These are phyloP conservation scores for Carpatolechia fugitivella DNA, from an alignment of 2,888 invertebrate species.

Conservation along the genomic window DNA sequence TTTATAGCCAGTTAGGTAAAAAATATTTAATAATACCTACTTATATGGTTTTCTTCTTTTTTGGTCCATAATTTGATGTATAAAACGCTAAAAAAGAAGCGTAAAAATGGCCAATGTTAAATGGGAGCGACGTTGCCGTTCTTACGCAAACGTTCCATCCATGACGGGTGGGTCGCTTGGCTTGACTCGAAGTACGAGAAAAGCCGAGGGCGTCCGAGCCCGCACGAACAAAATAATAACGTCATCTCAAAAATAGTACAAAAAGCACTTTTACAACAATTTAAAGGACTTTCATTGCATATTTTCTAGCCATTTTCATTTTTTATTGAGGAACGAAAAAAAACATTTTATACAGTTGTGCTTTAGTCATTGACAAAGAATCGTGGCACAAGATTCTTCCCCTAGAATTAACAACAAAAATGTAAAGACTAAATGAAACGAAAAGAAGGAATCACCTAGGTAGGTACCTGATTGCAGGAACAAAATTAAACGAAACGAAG, in stretches of 20 bases:
- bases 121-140: constrained; percentile 67
- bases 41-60: too few species aligned
- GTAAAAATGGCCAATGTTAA: constrained; percentile 10
- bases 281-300: background rate
- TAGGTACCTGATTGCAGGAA: too few species aligned
- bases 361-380: too few species aligned
- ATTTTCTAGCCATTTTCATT: too few species aligned
- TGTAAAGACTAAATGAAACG: too few species aligned
- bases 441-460: too few species aligned
- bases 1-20: too few species aligned
- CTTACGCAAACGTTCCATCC: constrained; percentile 39
- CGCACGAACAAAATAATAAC: constrained; percentile 21
- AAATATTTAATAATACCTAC: background rate
- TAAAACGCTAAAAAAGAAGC: background rate
- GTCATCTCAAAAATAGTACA: constrained; percentile 46
- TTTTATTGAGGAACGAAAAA: too few species aligned
- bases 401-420: too few species aligned
- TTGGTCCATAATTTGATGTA: background rate
- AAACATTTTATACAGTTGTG: too few species aligned
- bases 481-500: too few species aligned
- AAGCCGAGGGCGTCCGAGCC: constrained; percentile 41
- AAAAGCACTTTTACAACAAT: background rate
- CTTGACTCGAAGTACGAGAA: constrained; percentile 41
- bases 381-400: too few species aligned
- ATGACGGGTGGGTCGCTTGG: constrained; percentile 41